Evolutionary conservation across 2,888 invertebrate species (phyloP).

Genomic region (Idaea dimidiata): DNA sequence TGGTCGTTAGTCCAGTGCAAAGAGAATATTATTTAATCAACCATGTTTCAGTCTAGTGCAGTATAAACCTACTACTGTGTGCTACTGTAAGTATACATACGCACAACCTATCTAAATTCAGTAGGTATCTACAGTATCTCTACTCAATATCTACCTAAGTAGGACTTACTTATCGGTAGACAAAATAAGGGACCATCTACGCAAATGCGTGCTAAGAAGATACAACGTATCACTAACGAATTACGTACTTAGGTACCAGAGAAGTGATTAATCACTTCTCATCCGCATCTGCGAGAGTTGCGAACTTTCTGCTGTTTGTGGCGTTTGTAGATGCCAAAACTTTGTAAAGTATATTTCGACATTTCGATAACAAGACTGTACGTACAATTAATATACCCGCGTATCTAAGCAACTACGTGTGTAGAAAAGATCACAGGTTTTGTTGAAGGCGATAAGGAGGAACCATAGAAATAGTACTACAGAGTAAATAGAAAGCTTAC

Average conservation of each 20-base stretch:
- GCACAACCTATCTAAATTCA: too few species aligned
- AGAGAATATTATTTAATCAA: too few species aligned
- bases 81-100: too few species aligned
- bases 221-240: not conserved
- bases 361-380: constrained; percentile 20
- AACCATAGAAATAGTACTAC: too few species aligned
- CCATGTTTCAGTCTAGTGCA: too few species aligned
- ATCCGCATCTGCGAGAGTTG: constrained; percentile 47
- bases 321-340: constrained; percentile 36
- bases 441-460: too few species aligned
- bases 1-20: too few species aligned
- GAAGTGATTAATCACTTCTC: constrained; percentile 50
- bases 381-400: not conserved
- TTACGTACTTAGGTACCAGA: not conserved
- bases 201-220: not conserved
- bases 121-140: too few species aligned
- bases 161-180: not conserved
- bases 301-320: constrained; percentile 45
- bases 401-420: not conserved
- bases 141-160: not conserved
- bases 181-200: not conserved
- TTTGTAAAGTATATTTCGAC: constrained; percentile 42
- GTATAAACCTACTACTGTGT: too few species aligned
- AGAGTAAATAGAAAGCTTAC: too few species aligned
- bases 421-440: too few species aligned